Conservation (phyloP, 2,797 vertebrate genomes). For the Octomys mimax region DNA sequence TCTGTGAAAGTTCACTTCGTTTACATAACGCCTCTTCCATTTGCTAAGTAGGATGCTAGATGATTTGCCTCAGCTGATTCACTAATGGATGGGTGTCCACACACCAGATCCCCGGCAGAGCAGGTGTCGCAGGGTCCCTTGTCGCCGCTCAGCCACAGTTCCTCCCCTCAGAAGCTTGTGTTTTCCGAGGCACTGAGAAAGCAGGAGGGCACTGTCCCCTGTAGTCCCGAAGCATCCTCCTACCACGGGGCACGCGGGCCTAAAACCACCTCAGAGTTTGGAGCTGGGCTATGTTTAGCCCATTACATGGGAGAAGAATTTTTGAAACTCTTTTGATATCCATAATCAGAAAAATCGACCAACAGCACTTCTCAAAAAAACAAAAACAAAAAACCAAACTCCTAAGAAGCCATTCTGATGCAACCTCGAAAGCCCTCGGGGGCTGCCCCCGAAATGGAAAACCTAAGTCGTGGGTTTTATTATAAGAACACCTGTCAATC, state of each 20-base stretch:
- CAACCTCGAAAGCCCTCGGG: background rate
- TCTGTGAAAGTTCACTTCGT: background rate
- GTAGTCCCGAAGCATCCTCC: background rate
- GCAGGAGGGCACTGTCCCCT: background rate
- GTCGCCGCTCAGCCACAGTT: background rate
- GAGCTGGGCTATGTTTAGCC: background rate
- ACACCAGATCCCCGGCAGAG: fast-evolving
- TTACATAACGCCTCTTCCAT: background rate
- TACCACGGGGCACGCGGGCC: background rate
- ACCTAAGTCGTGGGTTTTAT: background rate
- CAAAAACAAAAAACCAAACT: too few species aligned
- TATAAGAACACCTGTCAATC: background rate
- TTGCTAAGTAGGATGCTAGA: background rate
- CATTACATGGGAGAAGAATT: background rate
- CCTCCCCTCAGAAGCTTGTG: background rate
- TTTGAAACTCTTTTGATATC: background rate
- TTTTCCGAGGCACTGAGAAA: too few species aligned
- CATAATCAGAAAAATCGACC: background rate
- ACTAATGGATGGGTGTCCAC: background rate
- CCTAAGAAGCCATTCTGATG: background rate
- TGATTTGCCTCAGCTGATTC: background rate
- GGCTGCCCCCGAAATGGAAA: background rate
- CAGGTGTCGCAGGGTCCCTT: fast-evolving
- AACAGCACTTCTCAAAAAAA: background rate
- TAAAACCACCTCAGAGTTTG: background rate